A percentile compares a stretch with the other conserved stretches of the same genome.
These are phyloP conservation scores for Puffinus mauretanicus DNA, from an alignment of 2,113 vertebrate genomes.

Conservation along the genomic window DNA sequence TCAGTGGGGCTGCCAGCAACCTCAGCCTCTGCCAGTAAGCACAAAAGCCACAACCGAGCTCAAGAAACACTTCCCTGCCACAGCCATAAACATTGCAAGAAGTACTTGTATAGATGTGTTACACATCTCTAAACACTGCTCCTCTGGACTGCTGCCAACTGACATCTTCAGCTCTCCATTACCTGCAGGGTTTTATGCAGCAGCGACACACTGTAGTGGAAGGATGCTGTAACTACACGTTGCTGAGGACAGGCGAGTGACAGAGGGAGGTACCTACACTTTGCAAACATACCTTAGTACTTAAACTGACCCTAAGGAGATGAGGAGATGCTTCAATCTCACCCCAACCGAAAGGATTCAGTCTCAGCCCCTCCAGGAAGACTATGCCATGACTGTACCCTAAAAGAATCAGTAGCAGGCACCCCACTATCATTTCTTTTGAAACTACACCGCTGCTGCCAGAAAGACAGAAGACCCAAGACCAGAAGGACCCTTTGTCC, in stretches of 20 bases:
- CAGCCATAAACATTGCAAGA: neutral
- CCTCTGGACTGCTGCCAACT: neutral
- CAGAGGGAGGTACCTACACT: neutral
- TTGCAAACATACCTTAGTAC: neutral
- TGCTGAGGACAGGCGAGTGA: neutral
- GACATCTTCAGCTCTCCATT: neutral
- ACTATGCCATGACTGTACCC: neutral
- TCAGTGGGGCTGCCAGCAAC: neutral
- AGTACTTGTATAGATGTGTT: neutral
- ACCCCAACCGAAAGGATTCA: neutral
- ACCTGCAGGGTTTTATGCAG: neutral
- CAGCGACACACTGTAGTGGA: neutral
- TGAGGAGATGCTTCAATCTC: neutral
- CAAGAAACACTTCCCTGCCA: neutral
- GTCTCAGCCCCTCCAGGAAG: neutral
- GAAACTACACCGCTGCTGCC: neutral
- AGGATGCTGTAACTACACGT: neutral
- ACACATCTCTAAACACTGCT: neutral
- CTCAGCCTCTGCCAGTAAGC: neutral
- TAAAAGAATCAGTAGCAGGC: neutral
- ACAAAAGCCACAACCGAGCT: neutral
- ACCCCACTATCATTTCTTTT: neutral
- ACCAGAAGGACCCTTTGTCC: neutral
- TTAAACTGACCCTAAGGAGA: neutral
- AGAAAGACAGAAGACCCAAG: neutral